Evolutionary conservation across 1,140 invertebrate genomes (phyloP).

Genomic region (Drosophila pseudoananassae): DNA sequence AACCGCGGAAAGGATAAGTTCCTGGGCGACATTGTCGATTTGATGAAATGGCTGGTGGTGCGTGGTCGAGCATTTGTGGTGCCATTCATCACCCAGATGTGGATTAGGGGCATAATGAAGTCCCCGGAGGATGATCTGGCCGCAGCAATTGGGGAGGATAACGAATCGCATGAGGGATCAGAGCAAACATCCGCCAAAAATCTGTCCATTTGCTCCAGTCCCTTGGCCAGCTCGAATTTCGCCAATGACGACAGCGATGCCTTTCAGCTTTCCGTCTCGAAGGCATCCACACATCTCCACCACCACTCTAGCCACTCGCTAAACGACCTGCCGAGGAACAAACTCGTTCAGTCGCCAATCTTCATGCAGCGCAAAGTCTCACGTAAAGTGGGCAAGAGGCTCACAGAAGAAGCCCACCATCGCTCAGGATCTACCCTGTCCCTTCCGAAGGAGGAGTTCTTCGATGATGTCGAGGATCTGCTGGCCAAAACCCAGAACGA

Average conservation of each 20-base stretch:
- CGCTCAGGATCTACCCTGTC: not conserved
- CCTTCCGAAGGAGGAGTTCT: not conserved
- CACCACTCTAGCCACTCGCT: constrained; percentile 5
- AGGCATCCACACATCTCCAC: not conserved
- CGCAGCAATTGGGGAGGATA: not conserved
- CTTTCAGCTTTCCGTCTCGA: not conserved
- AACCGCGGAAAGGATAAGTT: constrained; percentile 33
- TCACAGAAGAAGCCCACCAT: not conserved
- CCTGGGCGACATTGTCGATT: constrained; percentile 10
- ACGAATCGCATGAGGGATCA: not conserved
- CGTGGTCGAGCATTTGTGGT: not conserved
- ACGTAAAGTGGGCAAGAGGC: not conserved
- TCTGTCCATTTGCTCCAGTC: constrained; percentile 4
- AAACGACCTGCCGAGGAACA: constrained; percentile 22
- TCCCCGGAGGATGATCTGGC: not conserved
- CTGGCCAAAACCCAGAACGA: constrained; percentile 24
- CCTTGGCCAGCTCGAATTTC: not conserved
- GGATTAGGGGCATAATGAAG: not conserved
- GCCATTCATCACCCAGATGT: constrained; percentile 24
- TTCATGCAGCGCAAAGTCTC: not conserved
- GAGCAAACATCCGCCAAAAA: not conserved
- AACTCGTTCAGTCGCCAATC: not conserved
- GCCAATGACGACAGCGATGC: not conserved
- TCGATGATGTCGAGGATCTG: constrained; percentile 27
- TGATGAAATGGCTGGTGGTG: not conserved